phyloP scores from a whole-genome alignment of 1,140 invertebrate genomes.

The Monomorium pharaonis region DNA sequence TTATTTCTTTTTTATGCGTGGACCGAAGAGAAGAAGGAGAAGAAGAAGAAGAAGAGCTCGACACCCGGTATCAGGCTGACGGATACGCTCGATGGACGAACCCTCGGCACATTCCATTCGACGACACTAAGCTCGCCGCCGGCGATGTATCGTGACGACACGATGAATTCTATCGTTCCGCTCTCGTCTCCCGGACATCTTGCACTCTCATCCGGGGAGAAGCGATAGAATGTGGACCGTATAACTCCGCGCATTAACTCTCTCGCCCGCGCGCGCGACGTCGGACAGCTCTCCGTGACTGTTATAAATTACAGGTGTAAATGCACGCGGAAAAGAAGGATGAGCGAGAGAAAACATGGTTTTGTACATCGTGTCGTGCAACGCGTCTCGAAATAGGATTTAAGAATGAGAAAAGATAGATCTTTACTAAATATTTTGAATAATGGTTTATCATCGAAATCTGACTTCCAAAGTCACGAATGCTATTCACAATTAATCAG shows the following conservation, averaged over 20 bases:
- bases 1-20: slow-evolving; percentile 8
- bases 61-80: slow-evolving; percentile 46
- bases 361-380: neutral
- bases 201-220: slow-evolving; percentile 49
- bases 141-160: slow-evolving; percentile 46
- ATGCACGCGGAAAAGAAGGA: slow-evolving; percentile 26
- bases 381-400: neutral
- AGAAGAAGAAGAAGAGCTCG: slow-evolving; percentile 15
- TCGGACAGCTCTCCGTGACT: slow-evolving; percentile 49
- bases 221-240: slow-evolving; percentile 50
- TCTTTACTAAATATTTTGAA: neutral
- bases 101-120: slow-evolving; percentile 48
- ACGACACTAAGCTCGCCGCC: slow-evolving; percentile 46
- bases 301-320: slow-evolving; percentile 52
- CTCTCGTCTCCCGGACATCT: slow-evolving; percentile 31
- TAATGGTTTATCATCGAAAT: neutral
- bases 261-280: slow-evolving; percentile 31
- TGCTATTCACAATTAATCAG: slow-evolving; percentile 7
- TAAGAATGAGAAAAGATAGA: neutral
- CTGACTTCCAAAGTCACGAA: neutral
- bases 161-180: slow-evolving; percentile 48
- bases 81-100: slow-evolving; percentile 45
- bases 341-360: slow-evolving; percentile 13
- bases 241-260: slow-evolving; percentile 35
- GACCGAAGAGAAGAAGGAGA: neutral